Conservation (phyloP, 30 jellyfish, hydroid and myxozoan species). For the Hydractinia symbiolongicarpus region DNA sequence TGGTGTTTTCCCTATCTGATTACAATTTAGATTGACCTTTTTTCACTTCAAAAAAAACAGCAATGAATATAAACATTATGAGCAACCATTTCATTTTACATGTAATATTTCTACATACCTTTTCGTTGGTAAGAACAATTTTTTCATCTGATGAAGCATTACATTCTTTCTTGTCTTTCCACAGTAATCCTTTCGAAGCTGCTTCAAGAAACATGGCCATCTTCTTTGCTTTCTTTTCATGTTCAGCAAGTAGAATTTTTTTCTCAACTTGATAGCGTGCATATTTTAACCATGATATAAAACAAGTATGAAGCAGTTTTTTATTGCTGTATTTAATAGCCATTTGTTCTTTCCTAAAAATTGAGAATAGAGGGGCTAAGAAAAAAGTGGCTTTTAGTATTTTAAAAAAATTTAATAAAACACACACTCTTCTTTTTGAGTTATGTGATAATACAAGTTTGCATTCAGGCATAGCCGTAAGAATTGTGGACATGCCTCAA, state of each 20-base stretch:
- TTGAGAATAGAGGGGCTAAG: background rate
- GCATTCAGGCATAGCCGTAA: too few species aligned
- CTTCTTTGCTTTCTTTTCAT: slow-evolving; percentile 55
- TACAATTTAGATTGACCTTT: too few species aligned
- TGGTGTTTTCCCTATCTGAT: too few species aligned
- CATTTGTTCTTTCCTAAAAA: slow-evolving; percentile 71
- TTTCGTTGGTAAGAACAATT: background rate
- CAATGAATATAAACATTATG: too few species aligned
- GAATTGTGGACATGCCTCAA: too few species aligned
- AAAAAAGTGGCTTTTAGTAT: background rate
- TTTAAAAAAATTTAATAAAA: too few species aligned
- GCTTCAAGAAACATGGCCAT: slow-evolving; percentile 84
- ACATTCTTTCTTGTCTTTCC: slow-evolving; percentile 5
- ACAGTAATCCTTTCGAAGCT: slow-evolving; percentile 47
- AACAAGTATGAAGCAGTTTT: slow-evolving; percentile 40
- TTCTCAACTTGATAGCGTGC: slow-evolving; percentile 33
- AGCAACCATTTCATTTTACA: too few species aligned
- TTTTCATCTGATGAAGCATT: background rate
- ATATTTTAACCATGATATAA: slow-evolving; percentile 55
- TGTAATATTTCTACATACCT: background rate
- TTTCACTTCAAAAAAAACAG: too few species aligned
- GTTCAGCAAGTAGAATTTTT: slow-evolving; percentile 42
- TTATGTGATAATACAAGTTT: too few species aligned
- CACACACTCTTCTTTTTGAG: too few species aligned
- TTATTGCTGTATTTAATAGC: slow-evolving; percentile 47